Percentiles rank a stretch among this genome's conserved stretches.
These are phyloP conservation scores for Crotophaga sulcirostris DNA, from an alignment of 2,113 vertebrate genomes.

Conservation along the genomic window DNA sequence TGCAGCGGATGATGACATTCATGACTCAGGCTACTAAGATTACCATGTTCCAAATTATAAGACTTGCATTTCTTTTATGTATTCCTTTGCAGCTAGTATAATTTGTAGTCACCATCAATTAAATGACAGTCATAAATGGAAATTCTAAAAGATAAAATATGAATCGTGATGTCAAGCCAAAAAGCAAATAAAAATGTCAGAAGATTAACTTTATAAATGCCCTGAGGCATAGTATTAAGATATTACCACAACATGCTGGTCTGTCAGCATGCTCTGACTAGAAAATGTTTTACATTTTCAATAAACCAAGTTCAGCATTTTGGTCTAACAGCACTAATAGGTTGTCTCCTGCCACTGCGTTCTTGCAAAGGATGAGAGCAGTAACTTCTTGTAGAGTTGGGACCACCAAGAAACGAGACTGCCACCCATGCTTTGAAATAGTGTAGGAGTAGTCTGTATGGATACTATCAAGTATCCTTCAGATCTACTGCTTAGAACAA, in stretches of 20 bases:
- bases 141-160: slow-evolving; percentile 51
- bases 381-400: not conserved
- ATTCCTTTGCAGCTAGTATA: slow-evolving; percentile 37
- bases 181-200: slow-evolving; percentile 52
- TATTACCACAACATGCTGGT: not conserved
- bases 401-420: not conserved
- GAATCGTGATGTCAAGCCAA: slow-evolving; percentile 26
- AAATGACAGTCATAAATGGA: slow-evolving; percentile 43
- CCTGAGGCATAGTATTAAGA: not conserved
- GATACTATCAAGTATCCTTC: not conserved
- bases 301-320: not conserved
- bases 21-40: slow-evolving; percentile 71
- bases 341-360: not conserved
- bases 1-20: slow-evolving; percentile 55
- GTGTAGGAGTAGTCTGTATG: accelerated
- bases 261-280: not conserved
- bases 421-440: not conserved
- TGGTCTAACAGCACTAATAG: not conserved
- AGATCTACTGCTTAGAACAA: not conserved
- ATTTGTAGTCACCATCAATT: slow-evolving; percentile 49
- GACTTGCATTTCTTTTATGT: slow-evolving; percentile 55
- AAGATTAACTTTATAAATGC: slow-evolving; percentile 16
- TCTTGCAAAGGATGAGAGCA: not conserved
- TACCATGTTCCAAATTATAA: slow-evolving; percentile 56
- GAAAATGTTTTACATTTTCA: not conserved